phyloP scores from a whole-genome alignment of 2,888 invertebrate genomes.

The Erynnis tages region DNA sequence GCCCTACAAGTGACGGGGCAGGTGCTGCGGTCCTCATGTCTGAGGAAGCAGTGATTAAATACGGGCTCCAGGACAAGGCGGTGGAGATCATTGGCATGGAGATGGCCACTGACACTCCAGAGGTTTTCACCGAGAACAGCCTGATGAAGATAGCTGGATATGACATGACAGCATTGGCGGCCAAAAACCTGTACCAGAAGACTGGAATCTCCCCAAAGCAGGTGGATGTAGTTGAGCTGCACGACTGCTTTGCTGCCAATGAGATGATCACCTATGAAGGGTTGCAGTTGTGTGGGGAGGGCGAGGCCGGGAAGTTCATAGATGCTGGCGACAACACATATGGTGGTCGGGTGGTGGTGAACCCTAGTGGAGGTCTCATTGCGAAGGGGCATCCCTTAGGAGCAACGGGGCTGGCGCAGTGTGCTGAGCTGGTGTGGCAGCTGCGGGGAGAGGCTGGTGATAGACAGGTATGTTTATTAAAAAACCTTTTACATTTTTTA shows the following conservation, averaged over 20 bases:
- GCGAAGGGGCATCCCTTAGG: conserved; percentile 99
- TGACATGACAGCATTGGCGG: conserved; percentile 95
- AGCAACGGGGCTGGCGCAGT: conserved; percentile 96
- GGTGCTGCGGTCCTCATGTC: conserved; percentile 96
- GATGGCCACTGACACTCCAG: conserved; percentile 95
- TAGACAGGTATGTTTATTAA: conserved; percentile 82
- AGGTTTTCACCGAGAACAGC: conserved; percentile 91
- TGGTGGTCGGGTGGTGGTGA: conserved; percentile 97
- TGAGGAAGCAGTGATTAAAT: conserved; percentile 92
- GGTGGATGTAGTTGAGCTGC: conserved; percentile 96
- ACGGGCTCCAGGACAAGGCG: conserved; percentile 91
- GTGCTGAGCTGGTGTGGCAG: conserved; percentile 93
- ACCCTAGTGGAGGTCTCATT: conserved; percentile 98
- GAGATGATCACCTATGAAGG: conserved; percentile 99
- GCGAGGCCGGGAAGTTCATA: conserved; percentile 94
- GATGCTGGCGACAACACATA: conserved; percentile 98
- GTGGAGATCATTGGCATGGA: conserved; percentile 98
- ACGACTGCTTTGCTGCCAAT: conserved; percentile 99
- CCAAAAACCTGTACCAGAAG: conserved; percentile 87
- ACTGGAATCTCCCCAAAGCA: conserved; percentile 89
- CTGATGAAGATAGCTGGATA: conserved; percentile 90
- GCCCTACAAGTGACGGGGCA: conserved; percentile 99
- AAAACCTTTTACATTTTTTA: no score
- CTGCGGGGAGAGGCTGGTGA: conserved; percentile 89
- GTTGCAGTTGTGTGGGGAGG: conserved; percentile 93